Conservation (phyloP, 2,113 vertebrate genomes). For the Sorex fumeus region DNA sequence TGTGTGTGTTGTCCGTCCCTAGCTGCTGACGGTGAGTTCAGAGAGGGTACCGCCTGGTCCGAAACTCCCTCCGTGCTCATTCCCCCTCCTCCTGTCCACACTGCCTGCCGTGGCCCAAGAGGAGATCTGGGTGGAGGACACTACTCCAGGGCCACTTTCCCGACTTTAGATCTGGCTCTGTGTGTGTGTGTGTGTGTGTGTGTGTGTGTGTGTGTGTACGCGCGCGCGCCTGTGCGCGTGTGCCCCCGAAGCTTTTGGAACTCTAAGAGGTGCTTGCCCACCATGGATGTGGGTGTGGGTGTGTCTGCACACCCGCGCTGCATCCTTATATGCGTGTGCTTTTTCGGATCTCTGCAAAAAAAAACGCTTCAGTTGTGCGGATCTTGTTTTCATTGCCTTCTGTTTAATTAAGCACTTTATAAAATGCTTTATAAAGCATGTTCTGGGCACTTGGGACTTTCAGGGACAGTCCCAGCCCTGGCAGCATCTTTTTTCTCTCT, state of each 20-base stretch:
- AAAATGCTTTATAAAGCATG: neutral
- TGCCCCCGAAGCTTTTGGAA: too few relatives aligned
- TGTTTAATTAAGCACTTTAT: constrained; percentile 6
- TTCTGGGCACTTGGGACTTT: neutral
- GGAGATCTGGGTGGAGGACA: neutral
- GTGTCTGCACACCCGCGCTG: too few relatives aligned
- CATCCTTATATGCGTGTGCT: neutral
- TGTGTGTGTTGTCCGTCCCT: too few relatives aligned
- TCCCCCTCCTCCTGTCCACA: neutral
- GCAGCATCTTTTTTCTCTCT: neutral
- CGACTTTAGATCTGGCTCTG: neutral
- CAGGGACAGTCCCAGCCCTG: neutral
- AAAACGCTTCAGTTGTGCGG: neutral
- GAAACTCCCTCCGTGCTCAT: neutral
- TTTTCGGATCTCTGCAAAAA: neutral
- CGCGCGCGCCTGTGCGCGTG: too few relatives aligned
- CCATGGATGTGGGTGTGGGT: too few relatives aligned
- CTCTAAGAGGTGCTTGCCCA: neutral
- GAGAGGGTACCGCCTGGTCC: neutral
- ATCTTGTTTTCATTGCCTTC: neutral
- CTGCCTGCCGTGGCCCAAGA: neutral
- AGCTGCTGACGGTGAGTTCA: neutral
- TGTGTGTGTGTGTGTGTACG: too few relatives aligned
- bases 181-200: too few relatives aligned
- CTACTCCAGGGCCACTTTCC: neutral